phyloP scores from a whole-genome alignment of 2,888 invertebrate species.

The Salpingus planirostris region DNA sequence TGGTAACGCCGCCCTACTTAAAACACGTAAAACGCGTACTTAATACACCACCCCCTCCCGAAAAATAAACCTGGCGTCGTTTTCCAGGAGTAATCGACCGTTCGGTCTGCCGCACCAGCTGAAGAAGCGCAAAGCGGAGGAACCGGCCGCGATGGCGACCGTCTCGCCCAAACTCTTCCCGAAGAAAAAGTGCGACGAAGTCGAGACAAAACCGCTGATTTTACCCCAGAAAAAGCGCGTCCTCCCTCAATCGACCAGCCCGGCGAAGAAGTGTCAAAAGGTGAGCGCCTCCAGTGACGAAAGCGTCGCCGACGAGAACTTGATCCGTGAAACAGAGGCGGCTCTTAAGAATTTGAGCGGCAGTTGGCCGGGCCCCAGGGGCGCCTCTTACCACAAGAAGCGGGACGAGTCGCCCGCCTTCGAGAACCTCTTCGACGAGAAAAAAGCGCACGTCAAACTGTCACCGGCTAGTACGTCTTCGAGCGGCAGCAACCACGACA shows the following conservation, averaged over 20 bases:
- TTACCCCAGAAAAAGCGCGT: conserved; percentile 54
- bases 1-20: no score
- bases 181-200: conserved; percentile 40
- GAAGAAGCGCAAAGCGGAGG: conserved; percentile 61
- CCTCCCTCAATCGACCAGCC: conserved; percentile 32
- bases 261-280: conserved; percentile 42
- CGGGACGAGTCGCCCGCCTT: conserved; percentile 74
- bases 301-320: conserved; percentile 62
- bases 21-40: no score
- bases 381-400: conserved; percentile 54
- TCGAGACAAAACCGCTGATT: conserved; percentile 38
- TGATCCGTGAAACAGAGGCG: conserved; percentile 81
- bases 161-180: conserved; percentile 29
- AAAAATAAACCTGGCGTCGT: no score
- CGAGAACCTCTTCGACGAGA: conserved; percentile 78
- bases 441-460: conserved; percentile 55
- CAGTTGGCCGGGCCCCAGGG: conserved; percentile 68
- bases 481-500: conserved; percentile 47
- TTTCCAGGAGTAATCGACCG: conserved; percentile 37
- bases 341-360: conserved; percentile 81
- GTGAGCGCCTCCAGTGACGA: conserved; percentile 33
- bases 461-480: conserved; percentile 57
- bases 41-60: no score
- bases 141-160: conserved; percentile 33
- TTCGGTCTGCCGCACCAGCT: conserved; percentile 50